Percentiles rank a stretch among this genome's conserved stretches.
These are phyloP conservation scores for Ichneumoninae sp. DNA, from an alignment of 2,888 invertebrate species.

Conservation along the genomic window DNA sequence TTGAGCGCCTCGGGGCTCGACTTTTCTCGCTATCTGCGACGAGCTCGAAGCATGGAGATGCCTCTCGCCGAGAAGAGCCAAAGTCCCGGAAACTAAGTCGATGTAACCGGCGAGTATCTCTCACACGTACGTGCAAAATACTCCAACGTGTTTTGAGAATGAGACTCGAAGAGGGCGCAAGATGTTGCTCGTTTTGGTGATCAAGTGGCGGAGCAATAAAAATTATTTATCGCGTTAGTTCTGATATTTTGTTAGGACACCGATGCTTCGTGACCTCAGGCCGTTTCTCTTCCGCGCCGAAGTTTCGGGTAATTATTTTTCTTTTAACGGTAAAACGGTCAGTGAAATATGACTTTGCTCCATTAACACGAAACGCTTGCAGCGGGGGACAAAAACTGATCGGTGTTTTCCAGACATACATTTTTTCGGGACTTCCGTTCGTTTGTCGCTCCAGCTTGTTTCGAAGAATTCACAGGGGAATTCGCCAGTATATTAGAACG, in stretches of 20 bases:
- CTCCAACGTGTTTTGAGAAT: slow-evolving; percentile 14
- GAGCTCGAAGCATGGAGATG: slow-evolving; percentile 18
- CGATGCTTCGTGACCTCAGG: not conserved
- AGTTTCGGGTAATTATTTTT: not conserved
- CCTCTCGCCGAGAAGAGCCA: slow-evolving; percentile 46
- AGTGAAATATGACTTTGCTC: not conserved
- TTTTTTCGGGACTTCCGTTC: no score
- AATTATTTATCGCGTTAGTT: not conserved
- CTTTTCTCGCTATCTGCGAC: slow-evolving; percentile 35
- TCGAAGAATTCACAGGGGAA: not conserved
- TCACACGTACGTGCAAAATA: slow-evolving; percentile 16
- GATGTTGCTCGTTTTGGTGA: slow-evolving; percentile 4
- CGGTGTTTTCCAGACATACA: no score
- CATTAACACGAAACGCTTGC: not conserved
- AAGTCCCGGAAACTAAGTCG: slow-evolving; percentile 55
- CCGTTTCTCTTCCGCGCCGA: not conserved
- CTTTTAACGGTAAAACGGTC: not conserved
- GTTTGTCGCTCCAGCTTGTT: no score
- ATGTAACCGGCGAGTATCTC: slow-evolving; percentile 38
- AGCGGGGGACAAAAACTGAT: not conserved
- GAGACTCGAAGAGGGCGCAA: not conserved
- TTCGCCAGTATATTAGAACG: not conserved
- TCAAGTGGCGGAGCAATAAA: slow-evolving; percentile 3
- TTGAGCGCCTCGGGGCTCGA: slow-evolving; percentile 62
- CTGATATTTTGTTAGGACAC: not conserved